These are phyloP conservation scores for Zapus hudsonius DNA, from an alignment of 2,113 vertebrate genomes.

Conservation along the genomic window DNA sequence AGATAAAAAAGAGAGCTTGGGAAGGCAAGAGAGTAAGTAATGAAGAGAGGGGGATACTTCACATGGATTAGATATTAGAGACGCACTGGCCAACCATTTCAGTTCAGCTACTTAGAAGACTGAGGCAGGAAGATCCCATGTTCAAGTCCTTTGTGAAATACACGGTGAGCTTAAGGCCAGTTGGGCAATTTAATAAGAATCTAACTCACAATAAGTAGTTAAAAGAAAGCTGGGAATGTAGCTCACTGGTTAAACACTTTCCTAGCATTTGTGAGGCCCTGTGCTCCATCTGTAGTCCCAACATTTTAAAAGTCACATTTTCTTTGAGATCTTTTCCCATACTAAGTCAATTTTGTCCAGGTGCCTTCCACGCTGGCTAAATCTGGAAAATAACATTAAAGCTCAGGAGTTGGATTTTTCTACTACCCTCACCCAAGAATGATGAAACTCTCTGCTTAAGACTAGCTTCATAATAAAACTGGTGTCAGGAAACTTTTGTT, in stretches of 20 bases:
- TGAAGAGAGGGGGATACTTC: background rate
- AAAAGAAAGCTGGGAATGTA: background rate
- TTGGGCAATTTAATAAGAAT: background rate
- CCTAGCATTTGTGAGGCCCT: background rate
- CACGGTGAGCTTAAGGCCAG: background rate
- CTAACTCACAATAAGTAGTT: background rate
- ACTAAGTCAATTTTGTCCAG: background rate
- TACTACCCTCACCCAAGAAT: background rate
- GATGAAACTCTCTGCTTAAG: background rate
- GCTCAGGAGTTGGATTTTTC: no score
- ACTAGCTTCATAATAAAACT: background rate
- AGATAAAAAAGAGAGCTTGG: background rate
- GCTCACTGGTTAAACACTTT: background rate
- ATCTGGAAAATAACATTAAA: no score
- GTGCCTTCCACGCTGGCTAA: no score
- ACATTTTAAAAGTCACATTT: background rate
- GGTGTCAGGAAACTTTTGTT: background rate
- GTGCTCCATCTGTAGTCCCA: background rate
- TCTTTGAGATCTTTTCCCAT: background rate
- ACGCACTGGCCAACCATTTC: fast-evolving
- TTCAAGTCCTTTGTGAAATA: background rate
- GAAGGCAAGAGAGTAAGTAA: background rate
- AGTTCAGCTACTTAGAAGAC: background rate
- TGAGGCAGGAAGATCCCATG: background rate
- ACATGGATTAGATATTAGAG: background rate